Conservation (phyloP, 2,797 vertebrate genomes). For the Platyrinchus mystaceus region DNA sequence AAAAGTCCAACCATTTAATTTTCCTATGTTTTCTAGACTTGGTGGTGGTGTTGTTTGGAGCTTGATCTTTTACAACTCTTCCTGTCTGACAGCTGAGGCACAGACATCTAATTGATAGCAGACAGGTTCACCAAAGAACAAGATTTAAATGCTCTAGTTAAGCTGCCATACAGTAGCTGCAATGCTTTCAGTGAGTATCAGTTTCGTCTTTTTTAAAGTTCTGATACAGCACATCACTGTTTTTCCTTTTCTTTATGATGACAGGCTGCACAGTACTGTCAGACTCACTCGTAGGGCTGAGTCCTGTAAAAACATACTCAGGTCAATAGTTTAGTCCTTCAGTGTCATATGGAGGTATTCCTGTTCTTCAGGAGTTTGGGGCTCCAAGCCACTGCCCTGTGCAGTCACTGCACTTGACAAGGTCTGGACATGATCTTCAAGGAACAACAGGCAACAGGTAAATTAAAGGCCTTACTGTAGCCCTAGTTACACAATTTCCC, state of each 20-base stretch:
- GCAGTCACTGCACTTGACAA: neutral
- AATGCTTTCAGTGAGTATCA: neutral
- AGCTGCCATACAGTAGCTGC: neutral
- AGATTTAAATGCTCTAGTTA: neutral
- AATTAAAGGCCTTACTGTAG: neutral
- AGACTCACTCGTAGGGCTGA: neutral
- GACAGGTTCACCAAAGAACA: neutral
- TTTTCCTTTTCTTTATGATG: neutral
- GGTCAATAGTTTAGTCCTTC: neutral
- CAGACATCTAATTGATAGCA: neutral
- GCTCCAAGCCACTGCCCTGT: neutral
- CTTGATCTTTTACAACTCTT: neutral
- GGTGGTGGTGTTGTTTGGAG: neutral
- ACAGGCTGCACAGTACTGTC: neutral
- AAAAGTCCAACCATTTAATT: neutral
- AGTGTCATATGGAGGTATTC: neutral
- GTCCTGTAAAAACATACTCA: neutral
- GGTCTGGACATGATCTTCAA: neutral
- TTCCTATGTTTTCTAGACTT: neutral
- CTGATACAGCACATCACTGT: neutral
- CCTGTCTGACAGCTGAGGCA: neutral
- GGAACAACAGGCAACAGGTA: neutral
- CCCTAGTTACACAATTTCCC: neutral
- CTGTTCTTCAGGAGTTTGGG: neutral
- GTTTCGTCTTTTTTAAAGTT: neutral